These are phyloP conservation scores for Anarsia innoxiella DNA, from an alignment of 2,888 invertebrate species.

Conservation along the genomic window DNA sequence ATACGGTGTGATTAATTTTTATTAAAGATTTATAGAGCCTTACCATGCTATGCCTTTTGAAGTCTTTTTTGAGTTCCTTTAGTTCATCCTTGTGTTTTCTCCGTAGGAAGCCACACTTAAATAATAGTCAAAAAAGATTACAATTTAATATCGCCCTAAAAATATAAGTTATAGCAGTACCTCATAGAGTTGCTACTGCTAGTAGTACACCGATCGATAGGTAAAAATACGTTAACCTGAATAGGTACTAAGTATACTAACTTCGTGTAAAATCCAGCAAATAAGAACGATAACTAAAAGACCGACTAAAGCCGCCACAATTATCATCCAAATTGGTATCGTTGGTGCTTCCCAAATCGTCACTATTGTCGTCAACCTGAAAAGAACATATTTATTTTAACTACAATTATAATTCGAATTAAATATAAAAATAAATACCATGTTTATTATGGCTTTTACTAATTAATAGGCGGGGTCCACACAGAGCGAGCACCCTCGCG, in stretches of 20 bases:
- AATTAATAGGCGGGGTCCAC: too few relatives aligned
- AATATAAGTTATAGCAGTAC: too few relatives aligned
- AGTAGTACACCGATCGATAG: too few relatives aligned
- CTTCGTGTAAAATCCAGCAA: slow-evolving; percentile 35
- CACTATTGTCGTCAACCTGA: slow-evolving; percentile 28
- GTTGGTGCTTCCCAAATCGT: slow-evolving; percentile 11
- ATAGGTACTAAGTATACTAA: too few relatives aligned
- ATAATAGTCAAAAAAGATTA: too few relatives aligned
- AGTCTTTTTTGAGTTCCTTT: slow-evolving; percentile 25
- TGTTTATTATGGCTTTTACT: too few relatives aligned
- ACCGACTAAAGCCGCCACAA: slow-evolving; percentile 35
- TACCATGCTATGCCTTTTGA: slow-evolving; percentile 22
- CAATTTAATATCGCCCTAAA: too few relatives aligned
- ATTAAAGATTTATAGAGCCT: slow-evolving; percentile 6
- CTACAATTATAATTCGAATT: not conserved
- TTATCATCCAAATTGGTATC: slow-evolving; percentile 38
- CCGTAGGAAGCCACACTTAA: slow-evolving; percentile 37
- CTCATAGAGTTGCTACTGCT: too few relatives aligned
- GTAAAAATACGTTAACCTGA: too few relatives aligned
- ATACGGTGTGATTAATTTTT: not conserved
- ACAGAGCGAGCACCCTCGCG: too few relatives aligned
- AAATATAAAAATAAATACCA: too few relatives aligned
- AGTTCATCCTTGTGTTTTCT: slow-evolving; percentile 37
- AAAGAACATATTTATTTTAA: slow-evolving; percentile 7
- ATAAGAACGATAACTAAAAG: slow-evolving; percentile 35